These are phyloP conservation scores for Mus pahari DNA, from an alignment of 2,113 vertebrate species.

Conservation along the genomic window DNA sequence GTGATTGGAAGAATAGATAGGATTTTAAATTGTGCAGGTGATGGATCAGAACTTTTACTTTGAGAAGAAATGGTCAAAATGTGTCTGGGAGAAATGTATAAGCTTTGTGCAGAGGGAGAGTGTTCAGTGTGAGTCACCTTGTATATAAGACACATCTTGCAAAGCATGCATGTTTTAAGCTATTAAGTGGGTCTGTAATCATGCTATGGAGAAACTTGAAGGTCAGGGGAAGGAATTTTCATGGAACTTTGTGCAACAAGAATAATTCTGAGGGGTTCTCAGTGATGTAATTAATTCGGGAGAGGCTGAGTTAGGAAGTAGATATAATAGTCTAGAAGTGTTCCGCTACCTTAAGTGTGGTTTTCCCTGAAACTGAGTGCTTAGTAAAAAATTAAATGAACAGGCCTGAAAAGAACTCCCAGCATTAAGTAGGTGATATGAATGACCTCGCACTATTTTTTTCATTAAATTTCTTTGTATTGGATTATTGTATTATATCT, in stretches of 20 bases:
- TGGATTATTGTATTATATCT: constrained; percentile 18
- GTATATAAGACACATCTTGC: neutral
- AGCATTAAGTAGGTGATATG: constrained; percentile 36
- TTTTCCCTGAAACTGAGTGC: constrained; percentile 32
- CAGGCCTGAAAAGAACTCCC: constrained; percentile 8
- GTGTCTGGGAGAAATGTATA: neutral
- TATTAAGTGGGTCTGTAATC: neutral
- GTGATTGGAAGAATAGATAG: neutral
- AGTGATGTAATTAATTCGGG: neutral
- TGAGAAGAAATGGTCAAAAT: neutral
- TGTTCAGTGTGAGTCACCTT: neutral
- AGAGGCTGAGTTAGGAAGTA: neutral
- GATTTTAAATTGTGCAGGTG: constrained; percentile 33
- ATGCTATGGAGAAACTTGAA: neutral
- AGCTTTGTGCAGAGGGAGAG: neutral
- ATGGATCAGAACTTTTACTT: constrained; percentile 40
- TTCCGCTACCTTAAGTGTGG: neutral
- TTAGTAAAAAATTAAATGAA: neutral
- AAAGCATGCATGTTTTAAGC: neutral
- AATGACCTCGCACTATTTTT: constrained; percentile 39
- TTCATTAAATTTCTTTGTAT: constrained; percentile 34
- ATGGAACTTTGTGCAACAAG: neutral
- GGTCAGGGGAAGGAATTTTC: neutral
- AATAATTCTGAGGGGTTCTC: neutral
- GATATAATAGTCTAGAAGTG: neutral